These are phyloP conservation scores for Chanos chanos DNA, from an alignment of 2,797 vertebrate genomes.

Conservation along the genomic window DNA sequence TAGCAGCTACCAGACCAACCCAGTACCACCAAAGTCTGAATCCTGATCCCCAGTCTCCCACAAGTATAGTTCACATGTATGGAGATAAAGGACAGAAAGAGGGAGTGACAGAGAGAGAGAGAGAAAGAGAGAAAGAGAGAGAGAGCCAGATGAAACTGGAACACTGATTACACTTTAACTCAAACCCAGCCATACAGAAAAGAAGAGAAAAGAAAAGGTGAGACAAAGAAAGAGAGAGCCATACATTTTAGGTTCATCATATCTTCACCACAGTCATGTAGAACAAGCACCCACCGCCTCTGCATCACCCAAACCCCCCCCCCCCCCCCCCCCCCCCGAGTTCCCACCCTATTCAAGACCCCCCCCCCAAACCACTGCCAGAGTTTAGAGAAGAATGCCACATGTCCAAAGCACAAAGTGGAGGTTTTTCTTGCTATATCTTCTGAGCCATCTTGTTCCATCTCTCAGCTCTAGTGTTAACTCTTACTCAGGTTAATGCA, in stretches of 20 bases:
- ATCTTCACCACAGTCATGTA: no score
- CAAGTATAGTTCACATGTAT: not conserved
- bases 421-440: no score
- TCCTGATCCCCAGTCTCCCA: slow-evolving; percentile 60
- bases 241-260: no score
- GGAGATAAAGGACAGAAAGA: slow-evolving; percentile 35
- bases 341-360: not conserved
- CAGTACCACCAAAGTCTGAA: slow-evolving; percentile 70
- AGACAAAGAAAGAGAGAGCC: no score
- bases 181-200: slow-evolving; percentile 26
- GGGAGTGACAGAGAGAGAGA: slow-evolving; percentile 20
- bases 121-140: slow-evolving; percentile 45
- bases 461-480: not conserved
- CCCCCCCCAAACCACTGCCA: no score
- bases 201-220: not conserved
- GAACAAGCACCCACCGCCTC: slow-evolving; percentile 11
- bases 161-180: slow-evolving; percentile 63
- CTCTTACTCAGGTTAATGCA: slow-evolving; percentile 52
- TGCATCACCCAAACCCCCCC: not conserved
- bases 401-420: no score
- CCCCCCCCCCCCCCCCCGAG: not conserved
- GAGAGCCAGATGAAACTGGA: slow-evolving; percentile 40
- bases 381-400: no score
- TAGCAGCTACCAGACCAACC: slow-evolving; percentile 87
- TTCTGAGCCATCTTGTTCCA: no score